A percentile compares a stretch with the other conserved stretches of the same genome.
phyloP scores from a whole-genome alignment of 2,797 vertebrate genomes.

The Sylvilagus floridanus region DNA sequence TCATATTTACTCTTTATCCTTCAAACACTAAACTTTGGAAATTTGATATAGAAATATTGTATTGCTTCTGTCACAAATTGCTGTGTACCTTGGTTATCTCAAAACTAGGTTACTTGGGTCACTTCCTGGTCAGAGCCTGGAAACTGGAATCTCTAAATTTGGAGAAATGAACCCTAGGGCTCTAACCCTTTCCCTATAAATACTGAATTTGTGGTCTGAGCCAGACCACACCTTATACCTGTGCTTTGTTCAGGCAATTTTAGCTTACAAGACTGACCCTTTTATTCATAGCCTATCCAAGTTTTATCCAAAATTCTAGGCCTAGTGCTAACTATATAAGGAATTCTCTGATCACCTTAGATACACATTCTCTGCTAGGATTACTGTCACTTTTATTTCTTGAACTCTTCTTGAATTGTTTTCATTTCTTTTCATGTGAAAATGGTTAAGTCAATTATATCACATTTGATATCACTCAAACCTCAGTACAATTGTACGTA shows the following conservation, averaged over 20 bases:
- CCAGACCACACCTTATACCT: neutral
- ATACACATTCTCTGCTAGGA: neutral
- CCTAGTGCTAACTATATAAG: neutral
- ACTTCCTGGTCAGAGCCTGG: neutral
- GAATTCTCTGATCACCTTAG: neutral
- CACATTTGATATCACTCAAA: neutral
- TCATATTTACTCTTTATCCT: neutral
- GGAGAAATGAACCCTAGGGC: neutral
- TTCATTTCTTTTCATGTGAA: neutral
- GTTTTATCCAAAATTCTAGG: neutral
- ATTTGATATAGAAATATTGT: neutral
- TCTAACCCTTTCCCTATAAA: neutral
- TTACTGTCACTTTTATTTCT: neutral
- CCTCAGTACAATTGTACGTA: neutral
- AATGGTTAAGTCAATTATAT: conserved; percentile 1
- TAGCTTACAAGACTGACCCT: neutral
- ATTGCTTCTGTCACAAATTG: neutral
- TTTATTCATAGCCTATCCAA: neutral
- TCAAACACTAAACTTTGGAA: neutral
- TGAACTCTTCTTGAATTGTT: conserved; percentile 7
- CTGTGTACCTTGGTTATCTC: neutral
- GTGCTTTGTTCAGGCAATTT: neutral
- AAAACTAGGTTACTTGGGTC: neutral
- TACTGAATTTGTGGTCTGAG: neutral
- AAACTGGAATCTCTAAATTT: neutral